phyloP scores from a whole-genome alignment of 92 coral and sea anemone species.

The Galaxea fascicularis region DNA sequence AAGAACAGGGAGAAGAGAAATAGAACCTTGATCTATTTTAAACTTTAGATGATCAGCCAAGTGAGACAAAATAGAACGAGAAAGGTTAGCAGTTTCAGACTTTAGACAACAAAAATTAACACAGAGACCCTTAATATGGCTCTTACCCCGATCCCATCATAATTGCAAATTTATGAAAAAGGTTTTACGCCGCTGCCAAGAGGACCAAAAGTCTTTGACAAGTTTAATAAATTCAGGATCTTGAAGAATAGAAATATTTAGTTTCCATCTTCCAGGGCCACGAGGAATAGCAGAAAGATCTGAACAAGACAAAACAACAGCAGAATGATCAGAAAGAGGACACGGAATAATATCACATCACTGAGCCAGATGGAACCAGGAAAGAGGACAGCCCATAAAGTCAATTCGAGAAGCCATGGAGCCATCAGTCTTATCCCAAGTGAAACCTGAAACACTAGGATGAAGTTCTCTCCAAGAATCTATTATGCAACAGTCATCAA shows the following conservation, averaged over 20 bases:
- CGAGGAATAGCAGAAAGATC: background rate
- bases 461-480: conserved; percentile 26
- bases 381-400: background rate
- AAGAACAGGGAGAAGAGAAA: background rate
- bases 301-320: background rate
- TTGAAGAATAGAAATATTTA: background rate
- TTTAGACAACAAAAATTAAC: background rate
- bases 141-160: conserved; percentile 5
- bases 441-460: background rate
- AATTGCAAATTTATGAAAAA: background rate
- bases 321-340: conserved; percentile 13
- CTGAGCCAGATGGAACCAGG: background rate
- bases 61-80: background rate
- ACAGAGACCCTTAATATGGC: background rate
- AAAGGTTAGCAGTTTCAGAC: background rate
- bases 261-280: conserved; percentile 16
- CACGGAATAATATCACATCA: background rate
- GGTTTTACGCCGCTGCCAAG: background rate
- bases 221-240: background rate
- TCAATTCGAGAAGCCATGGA: background rate
- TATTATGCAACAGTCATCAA: background rate
- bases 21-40: too few species aligned
- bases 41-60: too few species aligned
- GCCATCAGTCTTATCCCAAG: conserved; percentile 28
- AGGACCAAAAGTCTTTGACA: background rate